phyloP scores from a whole-genome alignment of 2,888 invertebrate genomes.

The Rutpela maculata region DNA sequence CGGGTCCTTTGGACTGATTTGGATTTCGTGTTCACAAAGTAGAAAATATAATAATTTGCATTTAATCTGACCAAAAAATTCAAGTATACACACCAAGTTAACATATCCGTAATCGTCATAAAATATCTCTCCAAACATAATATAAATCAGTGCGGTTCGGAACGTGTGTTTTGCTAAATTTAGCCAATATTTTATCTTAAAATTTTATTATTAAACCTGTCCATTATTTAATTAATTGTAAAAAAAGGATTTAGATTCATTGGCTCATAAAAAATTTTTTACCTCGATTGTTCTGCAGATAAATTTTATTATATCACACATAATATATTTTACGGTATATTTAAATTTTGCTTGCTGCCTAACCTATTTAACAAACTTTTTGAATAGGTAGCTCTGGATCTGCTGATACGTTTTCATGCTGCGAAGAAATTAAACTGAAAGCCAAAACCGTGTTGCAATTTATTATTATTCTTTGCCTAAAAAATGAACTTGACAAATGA shows the following conservation, averaged over 20 bases:
- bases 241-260: not conserved
- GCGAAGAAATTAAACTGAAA: not conserved
- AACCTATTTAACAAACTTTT: not conserved
- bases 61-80: no score
- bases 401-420: not conserved
- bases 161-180: not conserved
- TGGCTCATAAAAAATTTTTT: not conserved
- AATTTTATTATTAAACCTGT: not conserved
- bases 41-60: no score
- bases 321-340: constrained; percentile 13
- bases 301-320: constrained; percentile 2
- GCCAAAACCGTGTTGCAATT: no score
- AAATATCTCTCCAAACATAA: no score
- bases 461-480: no score
- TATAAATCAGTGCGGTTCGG: no score
- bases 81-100: no score
- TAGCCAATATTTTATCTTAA: not conserved
- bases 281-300: constrained; percentile 5
- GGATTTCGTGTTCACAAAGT: no score
- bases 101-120: no score
- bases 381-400: not conserved
- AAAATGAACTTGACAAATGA: no score
- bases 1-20: no score
- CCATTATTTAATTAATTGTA: not conserved
- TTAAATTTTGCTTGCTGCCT: constrained; percentile 6